Percentiles rank a stretch among this genome's conserved stretches.
Conservation (phyloP, 37 sponge, comb jelly and placozoan genomes). For the Theonella swinhoei region DNA sequence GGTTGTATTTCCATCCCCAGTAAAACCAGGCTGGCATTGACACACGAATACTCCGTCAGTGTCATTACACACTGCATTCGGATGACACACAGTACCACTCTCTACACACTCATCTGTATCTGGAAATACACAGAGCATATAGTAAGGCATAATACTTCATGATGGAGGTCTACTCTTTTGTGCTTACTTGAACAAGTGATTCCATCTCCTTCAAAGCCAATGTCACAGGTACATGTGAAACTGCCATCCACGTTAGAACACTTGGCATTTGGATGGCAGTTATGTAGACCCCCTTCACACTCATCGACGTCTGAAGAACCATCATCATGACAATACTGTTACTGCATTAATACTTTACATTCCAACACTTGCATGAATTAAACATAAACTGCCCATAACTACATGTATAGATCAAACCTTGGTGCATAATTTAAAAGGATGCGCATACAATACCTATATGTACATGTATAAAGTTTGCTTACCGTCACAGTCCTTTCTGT, state of each 20-base stretch:
- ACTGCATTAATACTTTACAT: no score
- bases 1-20: background rate
- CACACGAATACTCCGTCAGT: background rate
- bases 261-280: background rate
- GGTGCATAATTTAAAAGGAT: no score
- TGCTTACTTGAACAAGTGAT: no score
- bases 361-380: no score
- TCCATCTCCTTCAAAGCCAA: background rate
- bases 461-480: no score
- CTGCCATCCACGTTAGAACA: background rate
- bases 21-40: background rate
- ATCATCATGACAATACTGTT: no score
- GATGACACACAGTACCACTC: background rate
- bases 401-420: no score
- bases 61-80: background rate
- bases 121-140: no score
- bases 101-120: background rate
- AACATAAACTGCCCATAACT: no score
- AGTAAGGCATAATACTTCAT: no score
- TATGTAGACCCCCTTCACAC: background rate
- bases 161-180: no score
- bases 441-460: no score
- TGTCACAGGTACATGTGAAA: background rate
- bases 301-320: background rate
- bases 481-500: background rate